Conservation (phyloP, 2,113 vertebrate genomes). For the Notarius lentiginosus region DNA sequence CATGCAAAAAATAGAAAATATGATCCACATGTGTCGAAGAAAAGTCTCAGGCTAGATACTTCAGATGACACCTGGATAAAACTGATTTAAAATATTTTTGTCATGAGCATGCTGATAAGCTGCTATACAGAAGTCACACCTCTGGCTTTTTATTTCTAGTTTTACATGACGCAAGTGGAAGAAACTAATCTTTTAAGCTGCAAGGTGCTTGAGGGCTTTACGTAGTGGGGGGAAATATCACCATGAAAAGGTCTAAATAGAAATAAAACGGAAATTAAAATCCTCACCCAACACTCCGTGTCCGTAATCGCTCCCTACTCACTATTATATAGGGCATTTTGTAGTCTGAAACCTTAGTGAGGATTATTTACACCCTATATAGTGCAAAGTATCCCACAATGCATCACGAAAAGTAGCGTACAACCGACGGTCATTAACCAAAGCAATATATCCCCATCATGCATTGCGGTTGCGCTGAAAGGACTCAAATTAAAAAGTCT, state of each 20-base stretch:
- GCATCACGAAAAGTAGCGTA: too few relatives aligned
- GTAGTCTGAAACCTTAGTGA: too few relatives aligned
- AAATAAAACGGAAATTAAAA: neutral
- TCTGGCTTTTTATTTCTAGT: neutral
- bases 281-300: neutral
- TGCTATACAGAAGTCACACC: neutral
- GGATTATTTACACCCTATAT: too few relatives aligned
- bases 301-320: too few relatives aligned
- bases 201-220: neutral
- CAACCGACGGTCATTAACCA: too few relatives aligned
- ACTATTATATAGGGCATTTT: too few relatives aligned
- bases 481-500: too few relatives aligned
- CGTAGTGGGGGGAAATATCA: neutral
- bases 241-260: neutral
- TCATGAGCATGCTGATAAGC: neutral
- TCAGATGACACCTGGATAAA: neutral
- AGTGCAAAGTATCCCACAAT: too few relatives aligned
- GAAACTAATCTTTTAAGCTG: neutral
- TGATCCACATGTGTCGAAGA: neutral
- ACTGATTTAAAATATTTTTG: neutral
- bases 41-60: neutral
- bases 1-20: neutral
- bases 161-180: neutral
- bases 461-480: too few relatives aligned
- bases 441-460: too few relatives aligned